These are phyloP conservation scores for Pyrgilauda ruficollis DNA, from an alignment of 2,113 vertebrate genomes.

Conservation along the genomic window DNA sequence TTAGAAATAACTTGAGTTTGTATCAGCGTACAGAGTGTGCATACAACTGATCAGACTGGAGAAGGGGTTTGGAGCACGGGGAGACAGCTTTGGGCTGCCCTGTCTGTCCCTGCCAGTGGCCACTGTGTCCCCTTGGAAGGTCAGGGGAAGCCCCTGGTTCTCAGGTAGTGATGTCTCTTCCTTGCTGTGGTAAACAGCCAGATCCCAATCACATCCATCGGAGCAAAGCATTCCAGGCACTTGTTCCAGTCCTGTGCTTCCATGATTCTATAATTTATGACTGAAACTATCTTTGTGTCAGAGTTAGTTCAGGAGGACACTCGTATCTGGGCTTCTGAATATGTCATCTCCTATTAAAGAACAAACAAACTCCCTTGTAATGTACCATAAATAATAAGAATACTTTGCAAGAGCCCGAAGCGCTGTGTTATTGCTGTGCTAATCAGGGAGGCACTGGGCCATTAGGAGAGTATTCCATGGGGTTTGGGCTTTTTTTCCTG, in stretches of 20 bases:
- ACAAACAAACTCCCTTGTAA: conserved; percentile 24
- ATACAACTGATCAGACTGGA: background rate
- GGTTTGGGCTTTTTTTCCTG: background rate
- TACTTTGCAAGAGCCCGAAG: background rate
- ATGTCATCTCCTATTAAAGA: conserved; percentile 37
- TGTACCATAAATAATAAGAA: conserved; percentile 36
- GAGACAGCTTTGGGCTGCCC: background rate
- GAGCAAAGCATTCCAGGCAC: background rate
- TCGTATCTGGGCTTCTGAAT: background rate
- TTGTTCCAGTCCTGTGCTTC: background rate
- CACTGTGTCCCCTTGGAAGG: background rate
- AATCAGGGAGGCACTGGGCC: conserved; percentile 31
- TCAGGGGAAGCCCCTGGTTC: background rate
- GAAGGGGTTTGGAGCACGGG: background rate
- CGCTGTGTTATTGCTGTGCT: background rate
- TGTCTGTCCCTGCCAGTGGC: background rate
- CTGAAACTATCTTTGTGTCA: background rate
- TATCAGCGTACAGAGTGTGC: background rate
- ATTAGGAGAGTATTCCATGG: background rate
- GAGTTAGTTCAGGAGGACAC: conserved; percentile 43
- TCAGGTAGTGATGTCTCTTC: background rate
- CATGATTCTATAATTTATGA: background rate
- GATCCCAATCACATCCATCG: background rate
- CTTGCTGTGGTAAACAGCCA: background rate
- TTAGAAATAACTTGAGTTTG: background rate